These are phyloP conservation scores for Tethea ocularis DNA, from an alignment of 2,888 invertebrate species.

Conservation along the genomic window DNA sequence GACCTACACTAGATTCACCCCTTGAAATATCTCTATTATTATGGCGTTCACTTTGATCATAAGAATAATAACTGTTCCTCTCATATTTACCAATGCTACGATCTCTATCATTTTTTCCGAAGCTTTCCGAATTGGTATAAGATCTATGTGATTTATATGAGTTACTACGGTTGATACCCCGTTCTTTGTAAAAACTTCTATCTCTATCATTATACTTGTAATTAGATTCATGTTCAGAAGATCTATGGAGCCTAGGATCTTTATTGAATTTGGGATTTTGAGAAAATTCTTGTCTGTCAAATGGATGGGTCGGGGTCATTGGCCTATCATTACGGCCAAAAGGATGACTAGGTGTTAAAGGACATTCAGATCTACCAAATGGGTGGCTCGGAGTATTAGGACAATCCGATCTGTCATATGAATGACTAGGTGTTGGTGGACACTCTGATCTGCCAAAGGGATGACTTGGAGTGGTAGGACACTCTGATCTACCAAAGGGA, in stretches of 20 bases:
- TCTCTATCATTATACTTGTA: slow-evolving; percentile 49
- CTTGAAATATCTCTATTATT: slow-evolving; percentile 34
- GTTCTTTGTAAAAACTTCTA: slow-evolving; percentile 48
- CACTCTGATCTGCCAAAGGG: slow-evolving; percentile 52
- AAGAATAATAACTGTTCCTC: slow-evolving; percentile 31
- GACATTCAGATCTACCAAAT: slow-evolving; percentile 40
- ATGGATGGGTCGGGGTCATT: slow-evolving; percentile 35
- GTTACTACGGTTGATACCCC: slow-evolving; percentile 28
- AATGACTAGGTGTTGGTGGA: slow-evolving; percentile 42
- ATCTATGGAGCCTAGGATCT: slow-evolving; percentile 65
- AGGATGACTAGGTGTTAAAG: slow-evolving; percentile 31
- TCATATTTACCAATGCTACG: slow-evolving; percentile 42
- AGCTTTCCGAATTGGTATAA: slow-evolving; percentile 35
- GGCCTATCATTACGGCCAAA: slow-evolving; percentile 38
- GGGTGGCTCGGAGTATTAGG: slow-evolving; percentile 37
- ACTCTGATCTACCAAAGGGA: slow-evolving; percentile 52
- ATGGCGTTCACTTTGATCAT: slow-evolving; percentile 37
- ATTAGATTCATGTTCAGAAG: slow-evolving; percentile 49
- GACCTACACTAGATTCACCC: slow-evolving; percentile 37
- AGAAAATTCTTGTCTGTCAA: slow-evolving; percentile 33
- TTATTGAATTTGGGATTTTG: slow-evolving; percentile 39
- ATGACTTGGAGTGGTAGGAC: slow-evolving; percentile 56
- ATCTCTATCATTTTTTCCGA: slow-evolving; percentile 45
- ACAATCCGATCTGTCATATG: slow-evolving; percentile 42
- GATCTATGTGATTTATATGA: slow-evolving; percentile 38